Conservation (phyloP, 2,113 vertebrate genomes). For the Desmodus rotundus region DNA sequence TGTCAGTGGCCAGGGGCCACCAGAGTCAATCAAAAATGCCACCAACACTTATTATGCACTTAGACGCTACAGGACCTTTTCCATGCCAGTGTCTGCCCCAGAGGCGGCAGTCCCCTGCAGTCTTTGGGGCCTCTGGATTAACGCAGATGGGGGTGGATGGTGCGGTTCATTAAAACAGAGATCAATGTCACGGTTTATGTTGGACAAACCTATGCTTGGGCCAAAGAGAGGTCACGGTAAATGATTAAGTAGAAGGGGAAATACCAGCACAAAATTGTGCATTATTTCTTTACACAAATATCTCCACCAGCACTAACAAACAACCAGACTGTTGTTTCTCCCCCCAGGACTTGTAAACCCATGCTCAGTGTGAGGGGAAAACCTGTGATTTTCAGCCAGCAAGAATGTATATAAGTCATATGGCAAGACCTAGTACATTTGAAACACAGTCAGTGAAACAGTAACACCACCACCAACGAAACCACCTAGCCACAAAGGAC, state of each 20-base stretch:
- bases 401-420: background rate
- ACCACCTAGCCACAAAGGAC: too few species aligned
- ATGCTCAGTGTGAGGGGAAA: background rate
- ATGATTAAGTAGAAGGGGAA: background rate
- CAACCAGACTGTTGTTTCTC: too few species aligned
- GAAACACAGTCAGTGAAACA: background rate
- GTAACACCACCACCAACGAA: background rate
- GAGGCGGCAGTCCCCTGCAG: background rate
- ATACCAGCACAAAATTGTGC: background rate
- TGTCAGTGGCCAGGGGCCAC: background rate
- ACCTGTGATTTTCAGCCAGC: background rate
- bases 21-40: background rate
- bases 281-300: background rate
- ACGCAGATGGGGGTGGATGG: background rate
- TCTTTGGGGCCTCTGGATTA: background rate
- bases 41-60: too few species aligned
- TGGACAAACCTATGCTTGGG: background rate
- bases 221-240: background rate
- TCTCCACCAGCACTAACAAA: background rate
- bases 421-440: background rate
- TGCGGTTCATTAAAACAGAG: background rate
- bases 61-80: background rate
- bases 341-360: background rate
- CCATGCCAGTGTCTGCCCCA: background rate
- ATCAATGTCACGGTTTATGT: background rate